These are phyloP conservation scores for Anguilla japonica DNA, from an alignment of 2,113 vertebrate genomes.

Conservation along the genomic window DNA sequence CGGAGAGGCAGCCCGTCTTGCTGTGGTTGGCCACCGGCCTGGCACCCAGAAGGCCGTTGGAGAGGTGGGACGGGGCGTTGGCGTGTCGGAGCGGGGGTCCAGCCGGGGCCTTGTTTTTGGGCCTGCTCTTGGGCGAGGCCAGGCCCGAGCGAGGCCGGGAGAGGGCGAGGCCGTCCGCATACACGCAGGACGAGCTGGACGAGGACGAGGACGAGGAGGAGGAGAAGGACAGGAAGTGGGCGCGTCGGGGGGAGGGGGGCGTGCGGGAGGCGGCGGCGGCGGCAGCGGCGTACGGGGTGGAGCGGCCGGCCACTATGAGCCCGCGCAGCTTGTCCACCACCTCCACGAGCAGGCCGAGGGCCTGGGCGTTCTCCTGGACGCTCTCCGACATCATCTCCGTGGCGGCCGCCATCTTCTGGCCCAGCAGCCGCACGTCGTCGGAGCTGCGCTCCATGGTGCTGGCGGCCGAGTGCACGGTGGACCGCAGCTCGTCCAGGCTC, in stretches of 20 bases:
- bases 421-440: conserved; percentile 56
- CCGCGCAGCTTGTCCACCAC: conserved; percentile 60
- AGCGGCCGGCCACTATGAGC: conserved; percentile 32
- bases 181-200: conserved; percentile 50
- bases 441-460: conserved; percentile 62
- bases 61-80: conserved; percentile 18
- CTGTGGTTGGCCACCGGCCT: conserved; percentile 12
- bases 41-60: conserved; percentile 44
- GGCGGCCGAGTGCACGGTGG: conserved; percentile 52
- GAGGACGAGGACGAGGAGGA: conserved; percentile 42
- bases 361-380: conserved; percentile 62
- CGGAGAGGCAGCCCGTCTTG: conserved; percentile 28
- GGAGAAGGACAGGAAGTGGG: conserved; percentile 38
- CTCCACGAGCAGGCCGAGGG: conserved; percentile 55
- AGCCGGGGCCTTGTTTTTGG: conserved; percentile 18
- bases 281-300: background rate
- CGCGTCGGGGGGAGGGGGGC: conserved; percentile 26
- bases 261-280: background rate
- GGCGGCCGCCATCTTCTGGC: conserved; percentile 56
- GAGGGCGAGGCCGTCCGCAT: conserved; percentile 31
- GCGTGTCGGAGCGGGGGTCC: background rate
- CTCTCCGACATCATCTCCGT: conserved; percentile 59
- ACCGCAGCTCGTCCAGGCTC: conserved; percentile 59
- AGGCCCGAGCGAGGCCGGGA: conserved; percentile 26
- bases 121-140: conserved; percentile 24